These are phyloP conservation scores for Brachionus angularis DNA, from an alignment of 1,140 invertebrate species.

Conservation along the genomic window DNA sequence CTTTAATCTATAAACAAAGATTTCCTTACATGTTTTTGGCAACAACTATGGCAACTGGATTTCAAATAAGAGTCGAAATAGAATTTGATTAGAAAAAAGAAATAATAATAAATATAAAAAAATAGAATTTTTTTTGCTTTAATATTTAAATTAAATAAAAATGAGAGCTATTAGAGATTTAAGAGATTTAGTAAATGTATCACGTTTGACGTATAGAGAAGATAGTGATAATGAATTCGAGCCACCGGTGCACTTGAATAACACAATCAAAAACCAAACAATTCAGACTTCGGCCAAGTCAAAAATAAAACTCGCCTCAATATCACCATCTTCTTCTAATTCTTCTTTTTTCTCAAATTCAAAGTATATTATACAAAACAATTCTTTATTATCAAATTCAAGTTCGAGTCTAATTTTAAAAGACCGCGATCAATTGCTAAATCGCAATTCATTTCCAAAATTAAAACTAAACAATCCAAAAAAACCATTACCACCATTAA, in stretches of 20 bases:
- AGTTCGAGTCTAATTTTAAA: not conserved
- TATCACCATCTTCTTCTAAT: not conserved
- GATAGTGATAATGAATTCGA: conserved; percentile 50
- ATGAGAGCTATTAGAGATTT: conserved; percentile 56
- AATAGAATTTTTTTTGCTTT: not conserved
- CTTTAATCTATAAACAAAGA: not conserved
- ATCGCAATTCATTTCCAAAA: conserved; percentile 8
- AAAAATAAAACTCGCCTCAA: not conserved
- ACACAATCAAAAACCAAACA: conserved; percentile 14
- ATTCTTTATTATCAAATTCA: conserved; percentile 6
- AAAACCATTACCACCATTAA: conserved; percentile 20
- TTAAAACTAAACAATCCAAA: not conserved
- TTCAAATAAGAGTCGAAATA: conserved; percentile 43
- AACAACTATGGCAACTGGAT: conserved; percentile 43
- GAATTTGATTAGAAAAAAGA: conserved; percentile 15
- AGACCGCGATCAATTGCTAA: conserved; percentile 12
- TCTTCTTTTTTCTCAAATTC: not conserved
- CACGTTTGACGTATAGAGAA: conserved; percentile 50
- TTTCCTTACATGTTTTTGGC: conserved; percentile 43
- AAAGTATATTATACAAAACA: not conserved
- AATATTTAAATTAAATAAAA: conserved; percentile 15
- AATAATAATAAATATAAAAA: not conserved
- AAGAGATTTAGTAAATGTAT: conserved; percentile 54
- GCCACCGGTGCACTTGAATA: conserved; percentile 20
- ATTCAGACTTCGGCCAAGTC: not conserved